phyloP scores from a whole-genome alignment of 1,140 invertebrate genomes.

The Atta texana region DNA sequence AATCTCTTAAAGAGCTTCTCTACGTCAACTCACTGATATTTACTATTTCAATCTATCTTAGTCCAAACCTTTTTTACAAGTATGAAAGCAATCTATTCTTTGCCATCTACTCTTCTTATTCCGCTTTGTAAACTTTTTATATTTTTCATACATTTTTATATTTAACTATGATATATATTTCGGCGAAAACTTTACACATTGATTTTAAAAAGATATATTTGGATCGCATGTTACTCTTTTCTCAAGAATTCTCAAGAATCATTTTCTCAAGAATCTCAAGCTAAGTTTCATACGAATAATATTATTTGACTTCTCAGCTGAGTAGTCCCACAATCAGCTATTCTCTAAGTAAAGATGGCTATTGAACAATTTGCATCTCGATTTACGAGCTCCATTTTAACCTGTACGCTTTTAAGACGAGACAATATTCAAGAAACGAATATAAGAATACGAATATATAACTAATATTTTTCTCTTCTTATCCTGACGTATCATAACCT shows the following conservation, averaged over 20 bases:
- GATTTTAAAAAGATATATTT: neutral
- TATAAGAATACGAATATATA: neutral
- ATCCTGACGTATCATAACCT: neutral
- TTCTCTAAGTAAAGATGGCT: neutral
- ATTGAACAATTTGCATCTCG: neutral
- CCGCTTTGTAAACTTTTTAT: neutral
- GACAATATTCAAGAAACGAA: neutral
- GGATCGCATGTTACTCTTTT: neutral
- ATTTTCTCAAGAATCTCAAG: neutral
- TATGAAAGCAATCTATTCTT: constrained; percentile 14
- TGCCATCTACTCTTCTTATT: neutral
- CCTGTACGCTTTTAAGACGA: neutral
- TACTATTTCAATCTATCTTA: constrained; percentile 3
- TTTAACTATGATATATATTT: neutral
- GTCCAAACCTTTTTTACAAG: neutral
- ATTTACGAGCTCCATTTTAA: neutral
- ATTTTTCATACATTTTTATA: constrained; percentile 1
- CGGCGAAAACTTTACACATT: neutral
- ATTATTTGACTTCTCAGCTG: neutral
- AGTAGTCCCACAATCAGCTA: neutral
- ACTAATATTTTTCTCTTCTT: neutral
- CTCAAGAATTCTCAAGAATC: too few species aligned
- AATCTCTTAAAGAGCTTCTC: neutral
- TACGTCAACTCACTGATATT: neutral
- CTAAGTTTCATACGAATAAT: neutral